These are phyloP conservation scores for Pristis pectinata DNA, from an alignment of 2,797 vertebrate species.

Conservation along the genomic window DNA sequence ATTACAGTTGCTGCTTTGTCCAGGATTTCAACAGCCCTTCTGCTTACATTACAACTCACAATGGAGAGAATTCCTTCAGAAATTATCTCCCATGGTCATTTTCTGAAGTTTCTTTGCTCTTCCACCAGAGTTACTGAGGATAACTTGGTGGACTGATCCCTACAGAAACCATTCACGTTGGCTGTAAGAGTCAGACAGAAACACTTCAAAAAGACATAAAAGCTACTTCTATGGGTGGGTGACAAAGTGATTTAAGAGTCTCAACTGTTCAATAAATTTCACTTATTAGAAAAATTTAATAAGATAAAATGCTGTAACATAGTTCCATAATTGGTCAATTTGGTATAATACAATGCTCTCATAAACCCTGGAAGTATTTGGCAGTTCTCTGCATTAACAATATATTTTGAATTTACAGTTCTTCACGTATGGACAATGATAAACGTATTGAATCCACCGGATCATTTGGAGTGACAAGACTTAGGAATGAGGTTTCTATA, in stretches of 20 bases:
- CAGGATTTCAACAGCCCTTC: neutral
- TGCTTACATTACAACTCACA: neutral
- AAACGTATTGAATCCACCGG: slow-evolving; percentile 40
- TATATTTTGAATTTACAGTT: slow-evolving; percentile 56
- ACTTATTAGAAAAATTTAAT: neutral
- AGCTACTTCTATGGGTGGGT: neutral
- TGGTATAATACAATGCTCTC: neutral
- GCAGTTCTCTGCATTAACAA: slow-evolving; percentile 39
- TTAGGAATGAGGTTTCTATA: slow-evolving; percentile 39
- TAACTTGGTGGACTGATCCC: neutral
- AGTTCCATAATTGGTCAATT: neutral
- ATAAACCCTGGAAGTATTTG: neutral
- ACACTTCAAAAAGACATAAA: neutral
- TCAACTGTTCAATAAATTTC: neutral
- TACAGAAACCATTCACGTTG: neutral
- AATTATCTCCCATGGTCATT: neutral
- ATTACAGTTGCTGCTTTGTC: neutral
- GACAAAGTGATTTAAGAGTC: neutral
- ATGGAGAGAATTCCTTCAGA: neutral
- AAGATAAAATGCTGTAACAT: neutral
- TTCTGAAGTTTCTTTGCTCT: too few relatives aligned
- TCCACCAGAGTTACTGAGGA: neutral
- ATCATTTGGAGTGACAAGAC: slow-evolving; percentile 40
- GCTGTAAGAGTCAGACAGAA: neutral
- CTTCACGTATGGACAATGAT: slow-evolving; percentile 46